These are phyloP conservation scores for Drosophila quadrilineata DNA, from an alignment of 1,140 invertebrate genomes.

Conservation along the genomic window DNA sequence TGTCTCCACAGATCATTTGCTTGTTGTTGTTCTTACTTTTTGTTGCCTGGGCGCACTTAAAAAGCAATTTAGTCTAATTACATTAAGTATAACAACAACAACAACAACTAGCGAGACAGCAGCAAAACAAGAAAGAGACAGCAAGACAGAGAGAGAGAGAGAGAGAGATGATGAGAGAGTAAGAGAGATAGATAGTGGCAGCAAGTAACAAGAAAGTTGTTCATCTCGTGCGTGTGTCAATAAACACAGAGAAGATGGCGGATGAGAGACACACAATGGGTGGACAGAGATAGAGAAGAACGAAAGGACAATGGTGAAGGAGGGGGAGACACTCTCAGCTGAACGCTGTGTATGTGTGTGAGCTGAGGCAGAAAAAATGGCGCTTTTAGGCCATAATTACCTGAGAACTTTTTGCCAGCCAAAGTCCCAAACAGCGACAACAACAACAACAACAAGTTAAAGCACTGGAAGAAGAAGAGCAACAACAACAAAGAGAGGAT, in stretches of 20 bases:
- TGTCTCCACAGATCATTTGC: background rate
- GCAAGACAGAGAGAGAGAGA: too few relatives aligned
- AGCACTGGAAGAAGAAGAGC: too few relatives aligned
- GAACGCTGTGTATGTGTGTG: slow-evolving; percentile 20
- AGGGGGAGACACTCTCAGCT: too few relatives aligned
- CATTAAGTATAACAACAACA: slow-evolving; percentile 71
- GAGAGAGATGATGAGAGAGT: too few relatives aligned
- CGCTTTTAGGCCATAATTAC: slow-evolving; percentile 78
- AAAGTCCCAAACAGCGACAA: too few relatives aligned
- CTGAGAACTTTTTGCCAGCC: slow-evolving; percentile 66
- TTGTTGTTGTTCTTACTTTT: slow-evolving; percentile 47
- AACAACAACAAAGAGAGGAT: too few relatives aligned
- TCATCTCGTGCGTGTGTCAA: slow-evolving; percentile 68
- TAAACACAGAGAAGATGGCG: slow-evolving; percentile 64
- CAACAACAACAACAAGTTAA: too few relatives aligned
- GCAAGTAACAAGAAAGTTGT: slow-evolving; percentile 48
- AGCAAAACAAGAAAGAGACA: slow-evolving; percentile 9
- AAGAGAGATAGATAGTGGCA: background rate
- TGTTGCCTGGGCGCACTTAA: slow-evolving; percentile 67
- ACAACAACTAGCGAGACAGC: slow-evolving; percentile 35
- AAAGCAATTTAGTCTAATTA: slow-evolving; percentile 79
- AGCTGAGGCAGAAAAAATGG: slow-evolving; percentile 52
- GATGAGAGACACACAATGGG: slow-evolving; percentile 7
- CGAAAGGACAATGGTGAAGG: too few relatives aligned
- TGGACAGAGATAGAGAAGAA: too few relatives aligned